Evolutionary conservation across 1,140 invertebrate genomes (phyloP).

Genomic region (Rhyzopertha dominica): DNA sequence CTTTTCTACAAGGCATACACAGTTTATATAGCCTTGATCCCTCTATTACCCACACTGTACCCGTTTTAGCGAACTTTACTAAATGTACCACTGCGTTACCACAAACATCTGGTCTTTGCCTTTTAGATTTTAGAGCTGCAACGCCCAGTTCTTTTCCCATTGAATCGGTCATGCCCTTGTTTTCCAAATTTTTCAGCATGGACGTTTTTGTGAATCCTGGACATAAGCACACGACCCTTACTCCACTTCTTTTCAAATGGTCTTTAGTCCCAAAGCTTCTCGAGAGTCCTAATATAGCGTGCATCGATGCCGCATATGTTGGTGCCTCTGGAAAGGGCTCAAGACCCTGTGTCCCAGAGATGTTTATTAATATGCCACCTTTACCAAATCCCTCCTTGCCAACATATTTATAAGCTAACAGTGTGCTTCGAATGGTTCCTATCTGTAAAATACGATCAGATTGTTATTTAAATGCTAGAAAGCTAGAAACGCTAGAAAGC

Average conservation of each 20-base stretch:
- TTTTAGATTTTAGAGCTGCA: slow-evolving; percentile 21
- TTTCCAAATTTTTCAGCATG: slow-evolving; percentile 47
- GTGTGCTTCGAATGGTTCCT: slow-evolving; percentile 24
- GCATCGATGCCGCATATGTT: slow-evolving; percentile 24
- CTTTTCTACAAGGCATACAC: too few species aligned
- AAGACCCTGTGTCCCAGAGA: slow-evolving; percentile 29
- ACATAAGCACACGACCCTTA: slow-evolving; percentile 53
- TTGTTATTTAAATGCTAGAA: neutral
- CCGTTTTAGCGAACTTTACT: slow-evolving; percentile 25
- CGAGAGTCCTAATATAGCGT: slow-evolving; percentile 32
- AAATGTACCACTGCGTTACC: slow-evolving; percentile 31
- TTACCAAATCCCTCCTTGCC: slow-evolving; percentile 20
- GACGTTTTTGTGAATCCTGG: slow-evolving; percentile 50
- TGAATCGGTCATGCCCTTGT: slow-evolving; percentile 34
- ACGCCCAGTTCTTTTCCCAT: slow-evolving; percentile 28
- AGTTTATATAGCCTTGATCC: slow-evolving; percentile 30
- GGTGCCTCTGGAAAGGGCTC: slow-evolving; percentile 28
- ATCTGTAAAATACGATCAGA: slow-evolving; percentile 17
- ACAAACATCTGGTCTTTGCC: slow-evolving; percentile 32
- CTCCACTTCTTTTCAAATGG: slow-evolving; percentile 49
- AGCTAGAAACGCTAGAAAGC: neutral
- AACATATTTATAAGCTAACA: slow-evolving; percentile 24
- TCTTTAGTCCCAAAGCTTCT: slow-evolving; percentile 44
- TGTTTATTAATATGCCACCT: slow-evolving; percentile 35
- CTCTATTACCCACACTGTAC: slow-evolving; percentile 36